Base-by-base conservation (phyloP, 2,113 vertebrate species). In the Anhinga anhinga region DNA sequence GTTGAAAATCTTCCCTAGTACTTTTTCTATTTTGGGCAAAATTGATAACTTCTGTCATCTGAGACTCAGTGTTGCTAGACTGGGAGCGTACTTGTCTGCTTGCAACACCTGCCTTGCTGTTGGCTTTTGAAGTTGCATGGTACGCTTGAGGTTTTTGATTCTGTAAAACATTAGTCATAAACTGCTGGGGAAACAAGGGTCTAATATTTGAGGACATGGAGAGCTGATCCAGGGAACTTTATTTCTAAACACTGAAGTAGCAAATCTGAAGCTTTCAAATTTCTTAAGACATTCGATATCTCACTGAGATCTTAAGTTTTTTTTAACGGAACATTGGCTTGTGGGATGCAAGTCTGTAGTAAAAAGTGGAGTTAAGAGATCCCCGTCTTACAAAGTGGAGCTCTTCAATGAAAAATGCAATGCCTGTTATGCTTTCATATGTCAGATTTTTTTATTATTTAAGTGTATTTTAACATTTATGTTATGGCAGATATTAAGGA, bases 241-340 rank as follows among this genome's bases (percentile, higher is more conserved):
- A 10, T 79, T 66, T 78, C 22, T 50, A 40, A 61, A 36, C 16
- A 44, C n/a, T 23, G 22, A 67, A 49, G 21, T 2, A 56, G 34
- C 16, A 66, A 52, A 61, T 47, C 47, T 7, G 61, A 53, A 84
- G 53, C 40, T 85, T 67, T 4, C 3, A 50, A 25, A 53, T 27
- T 42, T 76, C 5, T 82, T 32, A n/a, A 80, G 42, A 45, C 9
- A 40, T 40, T 30, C 61, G 30, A 1, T n/a, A 30, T 32, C 27
- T 61, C 23, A 27, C 20, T 40, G 55, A 56, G 13, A 50, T 56
- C 4, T 38, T 26, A 56, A 32, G 15, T 20, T 47, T 52, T 36
- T 26, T 52, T 32, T 40, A 44, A 10, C 0, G 3, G 22, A 61
- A 30, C 0, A 0, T 38, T 62, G 20, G 8, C 22, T 7, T 3